Base-by-base conservation (phyloP, 1,140 invertebrate genomes). In the Whitmania pigra region DNA sequence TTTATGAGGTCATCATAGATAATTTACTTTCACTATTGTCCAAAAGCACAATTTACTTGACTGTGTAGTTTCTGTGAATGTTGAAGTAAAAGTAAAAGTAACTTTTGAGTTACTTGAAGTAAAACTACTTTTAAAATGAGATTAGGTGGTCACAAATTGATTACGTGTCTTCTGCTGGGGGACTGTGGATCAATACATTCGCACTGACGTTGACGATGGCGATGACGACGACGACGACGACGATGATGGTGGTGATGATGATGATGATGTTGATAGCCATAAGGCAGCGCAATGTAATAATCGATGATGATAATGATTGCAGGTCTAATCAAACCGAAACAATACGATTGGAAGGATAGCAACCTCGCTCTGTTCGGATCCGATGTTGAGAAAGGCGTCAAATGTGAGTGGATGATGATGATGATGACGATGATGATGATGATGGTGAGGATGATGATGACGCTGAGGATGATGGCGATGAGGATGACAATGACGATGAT, bases 321-420 rank as follows among this genome's bases (percentile, higher is more conserved):
- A 69, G 70, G 70, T 60, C 70, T 71, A 18, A 29, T 60, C 17
- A 71, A 71, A 36, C 9, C 70, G 27, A 71, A 71, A 29, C 55
- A 71, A 71, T 71, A 60, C 31, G 70, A 71, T 31, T 71, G 70
- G 70, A 71, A 71, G 40, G 70, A 71, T 40, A 60, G 53, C 20
- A 80, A 80, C 67, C 49, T 80, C 71, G 78, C 78, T 31, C 67
- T 80, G 40, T 80, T 80, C 76, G 79, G 79, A 11, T 79, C 79
- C 3, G 76, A 79, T 20, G 71, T 72, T 3, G 79, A 79, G 25
- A 79, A 75, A 71, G 53, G 75, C 15, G 77, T 78, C 20, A 80
- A 80, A 40, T 31, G 68, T 69, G 27, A 60, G 40, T n/a, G n/a
- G 72, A 73, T 69, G 72, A 73, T 73, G 72, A 71, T 73, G 72